These are phyloP conservation scores for Phaenicophaeus curvirostris DNA, from an alignment of 2,797 vertebrate genomes.

Conservation along the genomic window DNA sequence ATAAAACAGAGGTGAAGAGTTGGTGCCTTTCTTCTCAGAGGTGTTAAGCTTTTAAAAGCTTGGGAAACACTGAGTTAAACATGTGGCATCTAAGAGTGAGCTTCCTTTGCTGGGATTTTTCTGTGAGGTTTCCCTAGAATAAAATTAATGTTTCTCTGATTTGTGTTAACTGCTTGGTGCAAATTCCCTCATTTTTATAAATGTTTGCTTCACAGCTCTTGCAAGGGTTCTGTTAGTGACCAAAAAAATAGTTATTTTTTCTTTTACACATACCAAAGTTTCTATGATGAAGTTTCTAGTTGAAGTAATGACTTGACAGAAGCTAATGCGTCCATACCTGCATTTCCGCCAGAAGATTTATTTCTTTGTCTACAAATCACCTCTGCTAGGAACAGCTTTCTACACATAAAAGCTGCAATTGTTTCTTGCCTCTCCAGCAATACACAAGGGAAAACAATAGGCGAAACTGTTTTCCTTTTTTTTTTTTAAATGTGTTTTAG, in stretches of 20 bases:
- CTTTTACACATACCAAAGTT: not conserved
- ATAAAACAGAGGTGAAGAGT: slow-evolving; percentile 47
- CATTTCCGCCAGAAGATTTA: not conserved
- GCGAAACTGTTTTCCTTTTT: slow-evolving; percentile 10
- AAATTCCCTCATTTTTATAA: slow-evolving; percentile 44
- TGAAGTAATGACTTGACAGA: not conserved
- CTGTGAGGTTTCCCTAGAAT: slow-evolving; percentile 25
- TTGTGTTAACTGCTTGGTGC: slow-evolving; percentile 56
- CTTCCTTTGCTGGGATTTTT: slow-evolving; percentile 23
- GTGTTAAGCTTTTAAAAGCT: slow-evolving; percentile 65
- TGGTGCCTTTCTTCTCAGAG: slow-evolving; percentile 54
- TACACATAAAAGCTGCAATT: slow-evolving; percentile 31
- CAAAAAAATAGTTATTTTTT: not conserved
- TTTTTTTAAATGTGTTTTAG: not conserved
- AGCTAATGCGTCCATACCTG: slow-evolving; percentile 18
- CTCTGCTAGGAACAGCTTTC: slow-evolving; percentile 22
- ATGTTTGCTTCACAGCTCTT: not conserved
- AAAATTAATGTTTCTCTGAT: slow-evolving; percentile 53
- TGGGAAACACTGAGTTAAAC: slow-evolving; percentile 51
- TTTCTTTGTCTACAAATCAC: slow-evolving; percentile 35
- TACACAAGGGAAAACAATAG: not conserved
- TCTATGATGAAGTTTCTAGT: not conserved
- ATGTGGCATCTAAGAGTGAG: slow-evolving; percentile 17
- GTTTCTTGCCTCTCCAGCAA: slow-evolving; percentile 7
- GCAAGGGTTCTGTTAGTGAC: not conserved